Base-by-base conservation (phyloP, 1,140 invertebrate species). In the Calliopsis andreniformis region DNA sequence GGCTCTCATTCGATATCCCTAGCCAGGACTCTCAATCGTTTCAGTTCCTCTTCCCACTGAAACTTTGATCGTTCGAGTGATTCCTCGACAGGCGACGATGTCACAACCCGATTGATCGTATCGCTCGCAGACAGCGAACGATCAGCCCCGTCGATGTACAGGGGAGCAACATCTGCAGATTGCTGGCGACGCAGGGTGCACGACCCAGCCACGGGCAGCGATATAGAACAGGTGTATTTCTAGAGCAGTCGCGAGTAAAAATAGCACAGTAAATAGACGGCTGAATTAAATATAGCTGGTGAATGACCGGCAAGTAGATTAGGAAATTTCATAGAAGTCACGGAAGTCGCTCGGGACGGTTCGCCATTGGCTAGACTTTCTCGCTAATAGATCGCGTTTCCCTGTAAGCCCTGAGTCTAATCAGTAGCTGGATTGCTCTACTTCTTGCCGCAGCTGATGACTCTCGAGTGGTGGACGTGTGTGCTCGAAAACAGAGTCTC, bases 221-320 rank as follows among this genome's bases (percentile, higher is more conserved):
- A 79, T 76, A 75, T 71, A 77, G 71, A 78, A 47, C 71, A 71
- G 58, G 45, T 66, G 78, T 90, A 91, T 90, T 91, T 91, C 89
- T 88, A 88, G 89, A 90, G 83, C 82, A 87, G 84, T 53, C 73
- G n/a, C n/a, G 66, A 83, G 78, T 85, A 88, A 90, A 87, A 91
- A 89, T 90, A 90, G 88, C 84, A 73, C 72, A 59, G 75, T 78
- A 78, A 87, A 85, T 87, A 87, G 87, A 89, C 87, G 87, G 80
- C 58, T 88, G 87, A 87, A 89, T 89, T 89, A 91, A 89, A 89
- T 87, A 91, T 88, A 89, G 83, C 55, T 83, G 88, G 84, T 87
- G 87, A 89, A 90, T 76, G 87, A 89, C 89, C 89, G 86, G 32
- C 73, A 82, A 86, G 59, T 75, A 66, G 78, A 86, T 86, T 84